Evolutionary conservation across 2,113 vertebrate genomes (phyloP).

Genomic region (Mormyrus iriodes): DNA sequence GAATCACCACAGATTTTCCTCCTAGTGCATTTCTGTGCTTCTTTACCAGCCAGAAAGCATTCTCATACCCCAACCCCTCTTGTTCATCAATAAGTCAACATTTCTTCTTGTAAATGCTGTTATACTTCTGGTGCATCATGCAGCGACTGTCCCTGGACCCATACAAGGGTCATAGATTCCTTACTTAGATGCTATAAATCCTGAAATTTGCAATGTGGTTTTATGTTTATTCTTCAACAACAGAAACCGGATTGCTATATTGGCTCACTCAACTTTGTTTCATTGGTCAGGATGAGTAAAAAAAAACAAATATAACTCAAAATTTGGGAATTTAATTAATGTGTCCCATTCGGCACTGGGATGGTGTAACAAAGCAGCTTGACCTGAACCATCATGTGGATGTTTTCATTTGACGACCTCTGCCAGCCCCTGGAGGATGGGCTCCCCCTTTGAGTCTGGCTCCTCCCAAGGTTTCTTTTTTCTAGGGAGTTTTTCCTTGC

Average conservation of each 20-base stretch:
- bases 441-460: too few species aligned
- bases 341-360: not conserved
- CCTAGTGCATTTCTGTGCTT: not conserved
- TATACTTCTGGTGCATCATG: not conserved
- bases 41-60: not conserved
- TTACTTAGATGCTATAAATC: not conserved
- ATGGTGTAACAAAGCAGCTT: not conserved
- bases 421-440: too few species aligned
- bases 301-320: not conserved
- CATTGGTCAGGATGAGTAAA: not conserved
- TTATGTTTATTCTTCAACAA: not conserved
- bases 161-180: not conserved
- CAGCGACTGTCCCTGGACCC: not conserved
- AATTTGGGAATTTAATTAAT: not conserved
- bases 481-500: too few species aligned
- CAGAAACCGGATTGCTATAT: not conserved
- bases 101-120: not conserved
- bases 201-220: not conserved
- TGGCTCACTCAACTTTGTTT: not conserved
- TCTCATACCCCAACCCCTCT: not conserved
- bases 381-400: not conserved
- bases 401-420: too few species aligned
- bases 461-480: too few species aligned
- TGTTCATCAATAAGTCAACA: not conserved
- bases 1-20: not conserved